A percentile compares a stretch with the other conserved stretches of the same genome.
phyloP scores from a whole-genome alignment of 2,113 vertebrate genomes.

The Rallus limicola region DNA sequence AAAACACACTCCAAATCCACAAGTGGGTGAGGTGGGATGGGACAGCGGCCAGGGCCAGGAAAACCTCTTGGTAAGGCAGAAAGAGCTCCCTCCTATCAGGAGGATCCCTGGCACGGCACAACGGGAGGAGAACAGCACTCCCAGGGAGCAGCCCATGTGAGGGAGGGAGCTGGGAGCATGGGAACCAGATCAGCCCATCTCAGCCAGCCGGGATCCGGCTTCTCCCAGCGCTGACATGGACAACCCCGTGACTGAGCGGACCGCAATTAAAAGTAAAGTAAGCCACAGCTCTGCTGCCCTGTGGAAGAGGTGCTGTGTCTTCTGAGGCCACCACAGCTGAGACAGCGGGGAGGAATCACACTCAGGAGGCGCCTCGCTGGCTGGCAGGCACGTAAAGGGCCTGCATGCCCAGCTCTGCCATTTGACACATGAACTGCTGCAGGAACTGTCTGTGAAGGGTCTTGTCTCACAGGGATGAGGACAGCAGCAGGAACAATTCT shows the following conservation, averaged over 20 bases:
- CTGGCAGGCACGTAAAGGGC: background rate
- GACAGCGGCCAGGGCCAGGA: background rate
- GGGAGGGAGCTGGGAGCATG: background rate
- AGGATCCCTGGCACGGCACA: background rate
- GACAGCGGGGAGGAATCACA: background rate
- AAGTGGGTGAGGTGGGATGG: background rate
- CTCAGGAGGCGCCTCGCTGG: fast-evolving
- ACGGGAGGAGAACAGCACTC: background rate
- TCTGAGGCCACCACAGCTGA: background rate
- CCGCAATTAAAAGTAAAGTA: background rate
- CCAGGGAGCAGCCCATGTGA: background rate
- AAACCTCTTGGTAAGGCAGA: background rate
- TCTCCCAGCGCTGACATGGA: background rate
- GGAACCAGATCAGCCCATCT: background rate
- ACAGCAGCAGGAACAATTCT: background rate
- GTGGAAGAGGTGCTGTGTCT: background rate
- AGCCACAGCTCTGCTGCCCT: background rate
- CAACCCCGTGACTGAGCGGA: fast-evolving
- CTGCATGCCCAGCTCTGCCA: no score
- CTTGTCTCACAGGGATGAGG: background rate
- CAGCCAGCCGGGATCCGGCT: fast-evolving
- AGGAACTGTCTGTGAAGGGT: background rate
- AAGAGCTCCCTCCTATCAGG: background rate
- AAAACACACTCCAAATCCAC: background rate
- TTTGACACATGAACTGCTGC: background rate